Evolutionary conservation across 2,888 invertebrate genomes (phyloP), one percentile per base, ranked within the genome.

Genomic region (Cheilosia grossa): DNA sequence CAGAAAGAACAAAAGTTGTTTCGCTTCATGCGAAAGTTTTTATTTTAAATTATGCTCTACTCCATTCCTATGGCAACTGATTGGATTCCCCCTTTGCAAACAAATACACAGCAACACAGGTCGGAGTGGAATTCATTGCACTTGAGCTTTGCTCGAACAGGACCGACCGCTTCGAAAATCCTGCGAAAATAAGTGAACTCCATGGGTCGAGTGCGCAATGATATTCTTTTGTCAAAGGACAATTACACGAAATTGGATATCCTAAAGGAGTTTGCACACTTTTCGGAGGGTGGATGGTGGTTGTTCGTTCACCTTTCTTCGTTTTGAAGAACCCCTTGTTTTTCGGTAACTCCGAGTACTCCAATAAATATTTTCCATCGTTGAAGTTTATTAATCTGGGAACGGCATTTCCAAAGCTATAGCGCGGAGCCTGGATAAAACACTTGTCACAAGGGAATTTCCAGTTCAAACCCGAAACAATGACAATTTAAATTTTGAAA

Each of bases 241-340:
- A 83, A 83, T 83, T 83, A 83, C 59, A 61, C 58, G 80, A 83
- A 83, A 83, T 83, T 83, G 80, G 80, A 83, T 83, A 83, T 83
- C 83, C 83, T 80, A 59, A 83, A 64, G 58, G 74, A 56, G 69
- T 80, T 69, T 83, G 51, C 30, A 74, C 74, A 69, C 54, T 83
- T 74, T 49, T 59, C 54, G 21, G 37, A 80, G 83, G 83, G 83
- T 75, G 75, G 59, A 59, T 80, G 53, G 30, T 9, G 30, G 30
- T 30, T 2, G 30, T 9, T 30, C 30, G 13, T 70, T 70, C 83
- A 70, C 59, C 54, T 73, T 72, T 66, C 40, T 73, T 56, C 13
- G 24, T 15, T 54, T 33, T 70, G n/a, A 30, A 64, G 40, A 33
- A 64, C 54, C 72, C 72, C 70, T 78, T 78, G 70, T 78, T 70